Base-by-base conservation (phyloP, 2,113 vertebrate genomes). In the Nestor notabilis region DNA sequence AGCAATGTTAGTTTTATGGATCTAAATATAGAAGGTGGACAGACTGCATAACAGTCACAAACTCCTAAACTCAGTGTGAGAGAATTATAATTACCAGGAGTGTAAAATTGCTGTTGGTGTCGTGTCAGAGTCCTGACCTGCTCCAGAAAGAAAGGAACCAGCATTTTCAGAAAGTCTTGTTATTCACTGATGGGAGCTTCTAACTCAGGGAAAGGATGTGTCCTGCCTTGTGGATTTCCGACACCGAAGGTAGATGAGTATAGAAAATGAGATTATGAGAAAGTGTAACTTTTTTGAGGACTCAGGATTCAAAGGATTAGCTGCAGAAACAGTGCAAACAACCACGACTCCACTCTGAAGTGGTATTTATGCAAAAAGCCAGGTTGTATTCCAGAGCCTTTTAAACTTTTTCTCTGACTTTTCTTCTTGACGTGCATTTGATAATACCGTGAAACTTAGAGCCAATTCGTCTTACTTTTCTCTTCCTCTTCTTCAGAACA, bases 21-120 rank as follows among this genome's bases (percentile, higher is more conserved):
- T 75, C 87, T 87, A 93, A 95, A 93, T 82, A 91, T 66, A 93
- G 74, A 56, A 13, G 11, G 17, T 79, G 87, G 81, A 85, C 82
- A 76, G 87, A 76, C 61, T 91, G 25, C 39, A 7, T 41, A 87
- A 79, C 33, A 49, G 47, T 79, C 47, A 65, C 31, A 83, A 88
- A 91, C 61, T 93, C 61, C 58, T 83, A 46, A 91, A 87, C 29
- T 60, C 70, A 7, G 6, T 37, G 35, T n/a, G 56, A 78, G 60
- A 78, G 65, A 87, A 87, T 39, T 61, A 47, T 47, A 78, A 87
- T 81, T 41, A 65, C 15, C 29, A 41, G 33, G 44, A 83, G 10
- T 44, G 52, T 46, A 93, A 83, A 83, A 49, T 15, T 75, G 37
- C 18, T 65, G 35, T 65, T 79, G 80, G 18, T 70, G 9, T 93